A percentile compares a stretch with the other conserved stretches of the same genome.
These are phyloP conservation scores for Desmodus rotundus DNA, from an alignment of 2,113 vertebrate genomes.

Conservation along the genomic window DNA sequence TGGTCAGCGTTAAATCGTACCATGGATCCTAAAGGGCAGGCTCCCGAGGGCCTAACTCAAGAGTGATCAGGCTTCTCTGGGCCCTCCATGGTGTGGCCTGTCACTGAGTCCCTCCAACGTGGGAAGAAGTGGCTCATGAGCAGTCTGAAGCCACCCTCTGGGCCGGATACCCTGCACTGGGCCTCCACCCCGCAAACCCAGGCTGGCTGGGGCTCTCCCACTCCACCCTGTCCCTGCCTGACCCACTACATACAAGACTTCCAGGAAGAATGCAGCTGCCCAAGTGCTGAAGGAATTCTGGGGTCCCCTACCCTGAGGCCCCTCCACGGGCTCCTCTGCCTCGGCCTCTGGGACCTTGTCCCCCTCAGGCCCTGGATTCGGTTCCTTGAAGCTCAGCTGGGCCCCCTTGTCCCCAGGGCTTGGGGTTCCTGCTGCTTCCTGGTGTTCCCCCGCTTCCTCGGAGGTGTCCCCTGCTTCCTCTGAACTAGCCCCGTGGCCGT, in stretches of 20 bases:
- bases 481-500: background rate
- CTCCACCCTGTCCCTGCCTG: background rate
- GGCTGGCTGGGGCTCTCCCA: background rate
- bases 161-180: no score
- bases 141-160: background rate
- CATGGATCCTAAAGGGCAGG: background rate
- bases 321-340: constrained; percentile 16
- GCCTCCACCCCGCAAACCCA: background rate
- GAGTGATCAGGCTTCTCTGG: background rate
- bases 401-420: background rate
- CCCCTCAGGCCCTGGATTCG: background rate
- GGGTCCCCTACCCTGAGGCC: constrained; percentile 22
- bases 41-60: background rate
- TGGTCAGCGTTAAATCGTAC: background rate
- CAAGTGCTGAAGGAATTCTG: background rate
- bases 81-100: background rate
- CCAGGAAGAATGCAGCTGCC: background rate
- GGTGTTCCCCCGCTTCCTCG: background rate
- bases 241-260: background rate
- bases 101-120: background rate
- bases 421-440: background rate
- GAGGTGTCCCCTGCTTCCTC: constrained; percentile 43
- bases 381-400: background rate
- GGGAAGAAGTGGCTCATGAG: background rate
- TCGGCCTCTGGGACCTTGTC: background rate